Conservation (phyloP, 2,113 vertebrate genomes). For the Asarcornis scutulata region DNA sequence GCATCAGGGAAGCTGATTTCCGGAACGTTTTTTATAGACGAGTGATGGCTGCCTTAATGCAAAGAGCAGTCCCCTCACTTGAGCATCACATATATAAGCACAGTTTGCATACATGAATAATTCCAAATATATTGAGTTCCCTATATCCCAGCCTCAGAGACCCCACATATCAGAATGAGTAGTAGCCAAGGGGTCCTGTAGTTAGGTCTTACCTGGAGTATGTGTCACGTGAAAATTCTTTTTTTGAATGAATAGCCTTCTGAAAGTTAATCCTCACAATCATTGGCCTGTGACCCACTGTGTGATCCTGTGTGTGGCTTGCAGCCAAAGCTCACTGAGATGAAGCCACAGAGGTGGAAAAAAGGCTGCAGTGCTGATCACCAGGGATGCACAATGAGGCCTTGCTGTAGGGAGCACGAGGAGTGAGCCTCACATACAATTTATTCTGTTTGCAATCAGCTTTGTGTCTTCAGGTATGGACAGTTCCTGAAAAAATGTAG, state of each 20-base stretch:
- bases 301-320: background rate
- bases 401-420: background rate
- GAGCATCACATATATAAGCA: background rate
- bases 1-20: background rate
- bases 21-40: background rate
- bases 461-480: background rate
- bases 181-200: rapidly evolving
- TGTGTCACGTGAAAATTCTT: background rate
- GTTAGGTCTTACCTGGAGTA: background rate
- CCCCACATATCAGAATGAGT: background rate
- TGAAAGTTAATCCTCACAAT: background rate
- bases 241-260: background rate
- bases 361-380: background rate
- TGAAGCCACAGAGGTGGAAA: background rate
- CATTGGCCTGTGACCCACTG: background rate
- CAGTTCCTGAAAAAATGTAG: background rate
- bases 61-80: background rate
- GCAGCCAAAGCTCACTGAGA: background rate
- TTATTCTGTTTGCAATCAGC: background rate
- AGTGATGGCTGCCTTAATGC: background rate
- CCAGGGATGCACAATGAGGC: rapidly evolving
- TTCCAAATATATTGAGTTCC: background rate
- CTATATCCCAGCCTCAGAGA: background rate
- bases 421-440: background rate
- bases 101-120: background rate